A percentile compares a stretch with the other conserved stretches of the same genome.
Evolutionary conservation across 2,888 invertebrate species (phyloP).

Genomic region (Vanessa cardui): DNA sequence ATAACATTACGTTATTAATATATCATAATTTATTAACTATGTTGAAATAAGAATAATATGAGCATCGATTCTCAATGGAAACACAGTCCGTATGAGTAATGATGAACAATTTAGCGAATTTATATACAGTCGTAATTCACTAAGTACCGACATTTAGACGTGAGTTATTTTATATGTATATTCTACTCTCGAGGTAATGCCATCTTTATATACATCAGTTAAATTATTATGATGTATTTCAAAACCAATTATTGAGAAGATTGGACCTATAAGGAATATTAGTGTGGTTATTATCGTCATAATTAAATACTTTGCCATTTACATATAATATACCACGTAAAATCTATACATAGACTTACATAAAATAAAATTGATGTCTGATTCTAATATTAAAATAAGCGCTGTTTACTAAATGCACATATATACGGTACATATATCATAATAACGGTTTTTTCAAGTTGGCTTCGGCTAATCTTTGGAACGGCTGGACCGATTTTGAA

Average conservation of each 20-base stretch:
- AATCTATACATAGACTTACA: too few relatives aligned
- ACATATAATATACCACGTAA: too few relatives aligned
- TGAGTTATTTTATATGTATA: slow-evolving; percentile 33
- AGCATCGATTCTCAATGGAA: slow-evolving; percentile 6
- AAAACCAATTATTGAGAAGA: neutral
- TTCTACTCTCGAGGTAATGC: slow-evolving; percentile 34
- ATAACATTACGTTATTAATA: neutral
- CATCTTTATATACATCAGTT: slow-evolving; percentile 38
- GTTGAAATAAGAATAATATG: neutral
- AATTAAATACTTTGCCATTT: too few relatives aligned
- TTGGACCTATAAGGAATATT: too few relatives aligned
- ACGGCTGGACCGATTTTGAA: too few relatives aligned
- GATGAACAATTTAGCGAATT: slow-evolving; percentile 30
- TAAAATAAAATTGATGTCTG: too few relatives aligned
- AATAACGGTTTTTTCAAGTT: too few relatives aligned
- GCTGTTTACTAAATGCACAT: too few relatives aligned
- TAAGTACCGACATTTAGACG: slow-evolving; percentile 16
- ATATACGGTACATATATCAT: too few relatives aligned
- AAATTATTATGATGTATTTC: slow-evolving; percentile 24
- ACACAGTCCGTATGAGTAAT: slow-evolving; percentile 20
- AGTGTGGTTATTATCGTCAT: too few relatives aligned
- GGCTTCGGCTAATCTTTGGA: too few relatives aligned
- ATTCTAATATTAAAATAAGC: too few relatives aligned
- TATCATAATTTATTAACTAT: slow-evolving; percentile 11
- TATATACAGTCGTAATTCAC: slow-evolving; percentile 27